phyloP scores from a whole-genome alignment of 2,888 invertebrate species.

The Papilio gigon region DNA sequence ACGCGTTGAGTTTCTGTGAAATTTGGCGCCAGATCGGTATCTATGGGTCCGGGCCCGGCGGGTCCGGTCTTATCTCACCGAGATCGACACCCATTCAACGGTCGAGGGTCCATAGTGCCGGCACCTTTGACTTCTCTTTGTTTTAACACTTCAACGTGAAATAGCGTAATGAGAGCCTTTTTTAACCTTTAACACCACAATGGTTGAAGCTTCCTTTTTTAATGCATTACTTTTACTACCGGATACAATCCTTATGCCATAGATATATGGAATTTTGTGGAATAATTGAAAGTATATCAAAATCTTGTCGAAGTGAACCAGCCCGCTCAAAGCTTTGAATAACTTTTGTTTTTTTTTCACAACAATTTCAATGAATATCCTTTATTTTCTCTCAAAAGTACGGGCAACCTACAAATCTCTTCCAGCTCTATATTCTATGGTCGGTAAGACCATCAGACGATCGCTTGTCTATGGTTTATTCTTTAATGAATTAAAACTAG shows the following conservation, averaged over 20 bases:
- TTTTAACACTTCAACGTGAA: conserved; percentile 65
- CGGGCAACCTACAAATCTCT: not conserved
- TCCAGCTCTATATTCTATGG: not conserved
- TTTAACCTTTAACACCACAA: conserved; percentile 31
- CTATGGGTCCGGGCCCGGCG: conserved; percentile 50
- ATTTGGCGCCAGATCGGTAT: conserved; percentile 78
- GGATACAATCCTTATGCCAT: not conserved
- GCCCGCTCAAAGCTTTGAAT: too few relatives aligned
- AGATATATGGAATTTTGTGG: too few relatives aligned
- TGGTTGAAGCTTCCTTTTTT: not conserved
- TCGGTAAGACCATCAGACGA: not conserved
- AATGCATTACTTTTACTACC: conserved; percentile 35
- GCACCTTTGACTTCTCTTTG: conserved; percentile 65
- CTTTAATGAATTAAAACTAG: conserved; percentile 37
- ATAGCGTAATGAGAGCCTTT: conserved; percentile 58
- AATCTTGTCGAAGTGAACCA: too few relatives aligned
- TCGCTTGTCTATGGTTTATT: not conserved
- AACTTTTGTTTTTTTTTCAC: too few relatives aligned
- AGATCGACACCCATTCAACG: conserved; percentile 70
- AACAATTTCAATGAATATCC: too few relatives aligned
- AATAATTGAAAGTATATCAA: too few relatives aligned
- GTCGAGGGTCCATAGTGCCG: conserved; percentile 55
- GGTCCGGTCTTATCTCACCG: conserved; percentile 62
- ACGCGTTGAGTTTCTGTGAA: conserved; percentile 70
- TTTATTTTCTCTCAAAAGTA: too few relatives aligned